Percentiles rank a stretch among this genome's conserved stretches.
phyloP scores from a whole-genome alignment of 2,113 vertebrate genomes.

The Erythrolamprus reginae region DNA sequence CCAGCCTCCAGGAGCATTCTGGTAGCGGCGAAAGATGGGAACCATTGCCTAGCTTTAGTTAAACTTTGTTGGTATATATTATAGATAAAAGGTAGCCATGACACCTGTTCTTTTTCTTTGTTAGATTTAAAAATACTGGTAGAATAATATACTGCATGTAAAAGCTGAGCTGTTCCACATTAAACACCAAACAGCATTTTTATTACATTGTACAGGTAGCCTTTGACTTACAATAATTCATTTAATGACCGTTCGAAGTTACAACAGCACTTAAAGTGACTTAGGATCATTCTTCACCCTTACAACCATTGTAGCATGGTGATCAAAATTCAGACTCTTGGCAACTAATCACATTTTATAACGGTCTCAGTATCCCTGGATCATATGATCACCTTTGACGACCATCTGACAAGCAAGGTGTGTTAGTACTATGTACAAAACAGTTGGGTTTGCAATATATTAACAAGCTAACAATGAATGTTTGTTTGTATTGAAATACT shows the following conservation, averaged over 20 bases:
- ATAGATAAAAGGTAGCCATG: not conserved
- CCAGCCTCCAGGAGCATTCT: too few relatives aligned
- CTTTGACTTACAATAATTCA: not conserved
- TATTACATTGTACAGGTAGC: not conserved
- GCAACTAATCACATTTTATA: not conserved
- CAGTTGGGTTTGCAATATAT: too few relatives aligned
- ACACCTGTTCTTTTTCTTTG: not conserved
- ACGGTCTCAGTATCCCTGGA: not conserved
- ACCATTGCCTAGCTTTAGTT: too few relatives aligned
- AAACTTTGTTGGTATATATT: not conserved
- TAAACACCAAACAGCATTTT: not conserved
- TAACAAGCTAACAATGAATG: too few relatives aligned
- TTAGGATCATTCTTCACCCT: not conserved
- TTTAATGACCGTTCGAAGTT: not conserved
- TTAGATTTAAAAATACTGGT: not conserved
- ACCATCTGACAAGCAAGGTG: not conserved
- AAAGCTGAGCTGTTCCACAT: not conserved
- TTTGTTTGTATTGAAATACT: too few relatives aligned
- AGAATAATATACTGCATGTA: not conserved
- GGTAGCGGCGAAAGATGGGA: too few relatives aligned
- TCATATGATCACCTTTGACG: not conserved
- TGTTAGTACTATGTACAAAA: too few relatives aligned
- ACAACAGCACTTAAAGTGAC: not conserved
- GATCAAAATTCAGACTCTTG: not conserved
- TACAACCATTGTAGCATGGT: not conserved